Conservation (phyloP, 2,113 vertebrate genomes). For the Psephotus haematonotus region DNA sequence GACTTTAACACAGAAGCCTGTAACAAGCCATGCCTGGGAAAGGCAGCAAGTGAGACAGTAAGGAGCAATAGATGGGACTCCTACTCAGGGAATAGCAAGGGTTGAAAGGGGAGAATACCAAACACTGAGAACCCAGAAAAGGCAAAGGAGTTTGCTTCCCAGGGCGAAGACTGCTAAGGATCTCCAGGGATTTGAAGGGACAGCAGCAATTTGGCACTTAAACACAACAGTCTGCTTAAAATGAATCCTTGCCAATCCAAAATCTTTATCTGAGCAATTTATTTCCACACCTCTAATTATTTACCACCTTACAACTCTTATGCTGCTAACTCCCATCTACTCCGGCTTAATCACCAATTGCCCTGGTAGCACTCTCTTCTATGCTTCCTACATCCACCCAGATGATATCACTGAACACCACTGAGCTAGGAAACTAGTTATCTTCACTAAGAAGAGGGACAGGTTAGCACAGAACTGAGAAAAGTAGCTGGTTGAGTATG, state of each 20-base stretch:
- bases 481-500: background rate
- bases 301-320: background rate
- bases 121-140: background rate
- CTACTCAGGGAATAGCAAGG: background rate
- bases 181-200: background rate
- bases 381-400: background rate
- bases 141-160: background rate
- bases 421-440: background rate
- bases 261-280: background rate
- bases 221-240: background rate
- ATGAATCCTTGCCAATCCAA: background rate
- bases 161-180: background rate
- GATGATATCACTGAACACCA: background rate
- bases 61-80: background rate
- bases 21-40: background rate
- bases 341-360: background rate
- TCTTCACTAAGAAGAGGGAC: background rate
- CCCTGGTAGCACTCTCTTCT: background rate
- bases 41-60: background rate
- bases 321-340: background rate
- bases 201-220: background rate
- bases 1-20: background rate
- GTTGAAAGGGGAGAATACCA: background rate
- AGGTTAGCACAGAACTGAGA: background rate
- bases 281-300: background rate